These are phyloP conservation scores for Malaclemys terrapin DNA, from an alignment of 2,113 vertebrate genomes.

Conservation along the genomic window DNA sequence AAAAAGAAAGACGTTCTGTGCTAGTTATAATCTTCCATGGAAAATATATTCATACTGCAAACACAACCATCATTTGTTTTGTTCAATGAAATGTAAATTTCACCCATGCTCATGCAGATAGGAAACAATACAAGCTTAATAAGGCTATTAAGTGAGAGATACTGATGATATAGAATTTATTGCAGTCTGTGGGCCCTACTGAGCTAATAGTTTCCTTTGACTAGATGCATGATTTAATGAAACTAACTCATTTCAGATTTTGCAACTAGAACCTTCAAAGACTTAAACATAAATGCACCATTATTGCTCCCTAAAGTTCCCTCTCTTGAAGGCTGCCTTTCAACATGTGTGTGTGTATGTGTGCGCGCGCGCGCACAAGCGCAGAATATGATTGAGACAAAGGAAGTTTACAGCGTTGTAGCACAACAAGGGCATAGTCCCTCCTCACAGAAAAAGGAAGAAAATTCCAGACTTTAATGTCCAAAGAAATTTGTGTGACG, in stretches of 20 bases:
- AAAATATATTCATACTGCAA: not conserved
- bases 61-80: not conserved
- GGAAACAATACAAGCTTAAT: not conserved
- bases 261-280: not conserved
- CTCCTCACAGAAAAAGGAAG: slow-evolving; percentile 5
- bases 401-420: not conserved
- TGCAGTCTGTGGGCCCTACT: not conserved
- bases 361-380: no score
- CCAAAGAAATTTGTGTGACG: not conserved
- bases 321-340: not conserved
- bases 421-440: not conserved
- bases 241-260: not conserved
- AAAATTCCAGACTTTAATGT: slow-evolving; percentile 1
- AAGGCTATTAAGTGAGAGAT: not conserved
- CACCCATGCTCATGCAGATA: not conserved
- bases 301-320: not conserved
- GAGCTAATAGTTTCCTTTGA: not conserved
- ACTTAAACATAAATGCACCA: not conserved
- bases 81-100: not conserved
- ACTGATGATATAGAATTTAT: not conserved
- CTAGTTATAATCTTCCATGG: not conserved
- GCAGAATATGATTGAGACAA: not conserved
- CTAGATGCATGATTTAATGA: not conserved
- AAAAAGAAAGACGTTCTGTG: not conserved
- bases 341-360: not conserved